Evolutionary conservation across 2,113 vertebrate species (phyloP).

Genomic region (Halcyon senegalensis): DNA sequence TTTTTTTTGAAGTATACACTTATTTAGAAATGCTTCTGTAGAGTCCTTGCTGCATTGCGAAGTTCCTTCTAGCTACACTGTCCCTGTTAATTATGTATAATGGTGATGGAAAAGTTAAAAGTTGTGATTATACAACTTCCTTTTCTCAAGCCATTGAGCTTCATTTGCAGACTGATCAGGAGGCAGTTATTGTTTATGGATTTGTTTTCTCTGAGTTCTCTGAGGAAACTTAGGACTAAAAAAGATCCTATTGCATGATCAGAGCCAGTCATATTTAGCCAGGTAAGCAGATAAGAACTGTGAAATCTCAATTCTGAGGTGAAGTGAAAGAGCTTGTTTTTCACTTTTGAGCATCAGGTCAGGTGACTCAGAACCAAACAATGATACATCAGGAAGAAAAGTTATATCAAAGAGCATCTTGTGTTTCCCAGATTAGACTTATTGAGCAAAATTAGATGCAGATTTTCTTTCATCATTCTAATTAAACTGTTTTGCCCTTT

Average conservation of each 20-base stretch:
- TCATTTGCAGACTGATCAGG: not conserved
- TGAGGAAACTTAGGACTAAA: not conserved
- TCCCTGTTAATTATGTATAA: not conserved
- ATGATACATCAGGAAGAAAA: not conserved
- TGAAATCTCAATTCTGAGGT: not conserved
- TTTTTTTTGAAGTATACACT: not conserved
- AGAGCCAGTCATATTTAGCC: not conserved
- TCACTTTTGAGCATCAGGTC: not conserved
- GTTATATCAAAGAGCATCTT: not conserved
- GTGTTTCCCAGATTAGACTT: constrained; percentile 25
- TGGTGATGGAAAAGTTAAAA: not conserved
- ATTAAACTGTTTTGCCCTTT: constrained; percentile 31
- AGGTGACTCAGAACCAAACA: constrained; percentile 31
- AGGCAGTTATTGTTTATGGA: not conserved
- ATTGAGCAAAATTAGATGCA: constrained; percentile 27
- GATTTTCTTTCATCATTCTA: constrained; percentile 18
- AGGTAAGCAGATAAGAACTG: constrained; percentile 35
- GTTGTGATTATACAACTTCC: not conserved
- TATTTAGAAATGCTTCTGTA: not conserved
- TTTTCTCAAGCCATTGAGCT: not conserved
- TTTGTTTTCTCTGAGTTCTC: not conserved
- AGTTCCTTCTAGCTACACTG: not conserved
- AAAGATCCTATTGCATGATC: not conserved
- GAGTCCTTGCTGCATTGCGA: not conserved
- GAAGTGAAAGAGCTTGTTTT: constrained; percentile 49